Evolutionary conservation across 2,797 vertebrate species (phyloP).

Genomic region (Paramormyrops hopkinsi): DNA sequence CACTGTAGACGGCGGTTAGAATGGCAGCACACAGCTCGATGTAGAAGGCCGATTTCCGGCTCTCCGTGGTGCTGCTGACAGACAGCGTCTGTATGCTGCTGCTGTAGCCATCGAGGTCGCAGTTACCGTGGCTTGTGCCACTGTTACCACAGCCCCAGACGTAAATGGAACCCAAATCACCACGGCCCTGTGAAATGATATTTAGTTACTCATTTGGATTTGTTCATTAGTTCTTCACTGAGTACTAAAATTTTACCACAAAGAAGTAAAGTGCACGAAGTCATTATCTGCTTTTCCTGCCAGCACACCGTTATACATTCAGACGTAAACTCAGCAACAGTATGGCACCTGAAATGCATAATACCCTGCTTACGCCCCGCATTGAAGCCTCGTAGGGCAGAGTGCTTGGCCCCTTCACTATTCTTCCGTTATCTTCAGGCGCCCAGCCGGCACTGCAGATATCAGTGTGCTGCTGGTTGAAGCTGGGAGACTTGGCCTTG

Average conservation of each 20-base stretch:
- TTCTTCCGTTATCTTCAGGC: constrained; percentile 55
- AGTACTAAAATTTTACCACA: background rate
- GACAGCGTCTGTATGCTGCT: constrained; percentile 66
- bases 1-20: constrained; percentile 66
- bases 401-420: constrained; percentile 53
- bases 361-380: constrained; percentile 49
- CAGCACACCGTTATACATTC: background rate
- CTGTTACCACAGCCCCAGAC: constrained; percentile 68
- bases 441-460: constrained; percentile 74
- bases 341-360: background rate
- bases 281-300: background rate
- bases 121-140: constrained; percentile 56
- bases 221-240: background rate
- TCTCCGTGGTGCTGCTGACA: constrained; percentile 56
- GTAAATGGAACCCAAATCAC: constrained; percentile 63
- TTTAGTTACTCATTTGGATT: background rate
- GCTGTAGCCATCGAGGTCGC: constrained; percentile 63
- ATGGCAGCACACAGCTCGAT: constrained; percentile 62
- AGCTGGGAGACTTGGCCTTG: constrained; percentile 62
- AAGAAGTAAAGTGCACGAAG: background rate
- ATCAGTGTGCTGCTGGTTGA: constrained; percentile 60
- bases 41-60: constrained; percentile 53
- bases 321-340: background rate
- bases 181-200: constrained; percentile 51
- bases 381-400: constrained; percentile 57